Evolutionary conservation across 2,113 vertebrate genomes (phyloP).

Genomic region (Cyanoramphus novaezelandiae): DNA sequence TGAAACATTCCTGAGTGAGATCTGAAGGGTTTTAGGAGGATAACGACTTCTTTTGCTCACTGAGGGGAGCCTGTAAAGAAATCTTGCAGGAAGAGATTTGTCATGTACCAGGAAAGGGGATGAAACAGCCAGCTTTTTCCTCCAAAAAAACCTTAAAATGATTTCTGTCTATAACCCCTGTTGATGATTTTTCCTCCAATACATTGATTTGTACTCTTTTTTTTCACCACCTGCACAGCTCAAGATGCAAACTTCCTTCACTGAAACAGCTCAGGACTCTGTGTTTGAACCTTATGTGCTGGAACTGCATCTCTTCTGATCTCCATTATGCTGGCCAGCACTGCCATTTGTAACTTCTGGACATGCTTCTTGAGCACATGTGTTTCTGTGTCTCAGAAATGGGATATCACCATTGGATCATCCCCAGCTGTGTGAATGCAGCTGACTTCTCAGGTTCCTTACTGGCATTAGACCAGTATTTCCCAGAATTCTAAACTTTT

Average conservation of each 20-base stretch:
- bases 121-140: background rate
- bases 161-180: background rate
- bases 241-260: background rate
- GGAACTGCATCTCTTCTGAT: background rate
- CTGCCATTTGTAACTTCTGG: background rate
- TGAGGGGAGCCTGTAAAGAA: constrained; percentile 38
- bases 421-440: background rate
- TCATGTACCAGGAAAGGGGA: background rate
- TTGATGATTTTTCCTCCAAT: background rate
- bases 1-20: constrained; percentile 47
- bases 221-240: background rate
- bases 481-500: background rate
- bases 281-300: background rate
- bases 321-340: background rate
- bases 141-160: background rate
- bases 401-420: background rate
- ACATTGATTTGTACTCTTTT: background rate
- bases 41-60: constrained; percentile 31
- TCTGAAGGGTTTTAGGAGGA: constrained; percentile 44
- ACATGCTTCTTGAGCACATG: background rate
- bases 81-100: background rate
- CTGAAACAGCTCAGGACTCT: background rate
- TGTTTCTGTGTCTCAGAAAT: background rate
- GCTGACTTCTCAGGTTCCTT: background rate
- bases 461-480: fast-evolving